These are phyloP conservation scores for Corythucha ciliata DNA, from an alignment of 2,888 invertebrate species.

Conservation along the genomic window DNA sequence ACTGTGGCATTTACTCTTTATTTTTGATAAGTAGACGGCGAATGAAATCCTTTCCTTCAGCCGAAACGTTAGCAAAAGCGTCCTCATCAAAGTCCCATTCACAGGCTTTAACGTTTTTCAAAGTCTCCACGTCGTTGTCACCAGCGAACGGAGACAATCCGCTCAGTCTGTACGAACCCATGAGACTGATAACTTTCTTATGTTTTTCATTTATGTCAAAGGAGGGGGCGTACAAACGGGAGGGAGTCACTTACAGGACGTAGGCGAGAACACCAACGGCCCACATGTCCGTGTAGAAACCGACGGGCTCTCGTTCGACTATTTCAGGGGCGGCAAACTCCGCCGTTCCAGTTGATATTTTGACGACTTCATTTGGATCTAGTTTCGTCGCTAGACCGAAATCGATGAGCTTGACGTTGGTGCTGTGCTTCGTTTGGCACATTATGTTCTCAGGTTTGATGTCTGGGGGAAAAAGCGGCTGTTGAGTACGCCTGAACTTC, in stretches of 20 bases:
- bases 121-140: slow-evolving; percentile 93
- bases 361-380: slow-evolving; percentile 96
- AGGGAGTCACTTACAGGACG: slow-evolving; percentile 69
- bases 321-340: slow-evolving; percentile 99
- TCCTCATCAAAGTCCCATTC: slow-evolving; percentile 99
- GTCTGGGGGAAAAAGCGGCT: slow-evolving; percentile 49
- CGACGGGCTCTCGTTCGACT: slow-evolving; percentile 95
- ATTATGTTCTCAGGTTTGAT: slow-evolving; percentile 98
- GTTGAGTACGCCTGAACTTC: slow-evolving; percentile 4
- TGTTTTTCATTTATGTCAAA: slow-evolving; percentile 1
- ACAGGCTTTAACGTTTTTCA: slow-evolving; percentile 96
- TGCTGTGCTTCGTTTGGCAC: slow-evolving; percentile 93
- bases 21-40: slow-evolving; percentile 79
- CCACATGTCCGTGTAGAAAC: slow-evolving; percentile 99
- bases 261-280: slow-evolving; percentile 97
- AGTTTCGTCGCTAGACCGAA: slow-evolving; percentile 98
- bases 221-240: neutral
- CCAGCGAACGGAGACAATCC: slow-evolving; percentile 98
- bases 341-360: slow-evolving; percentile 97
- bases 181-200: slow-evolving; percentile 8
- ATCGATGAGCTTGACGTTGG: slow-evolving; percentile 96
- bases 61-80: slow-evolving; percentile 86
- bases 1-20: slow-evolving; percentile 66
- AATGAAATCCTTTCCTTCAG: slow-evolving; percentile 97
- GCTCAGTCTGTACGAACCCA: too few relatives aligned